Base-by-base conservation (phyloP, 2,797 vertebrate genomes). In the Phalanger gymnotis region DNA sequence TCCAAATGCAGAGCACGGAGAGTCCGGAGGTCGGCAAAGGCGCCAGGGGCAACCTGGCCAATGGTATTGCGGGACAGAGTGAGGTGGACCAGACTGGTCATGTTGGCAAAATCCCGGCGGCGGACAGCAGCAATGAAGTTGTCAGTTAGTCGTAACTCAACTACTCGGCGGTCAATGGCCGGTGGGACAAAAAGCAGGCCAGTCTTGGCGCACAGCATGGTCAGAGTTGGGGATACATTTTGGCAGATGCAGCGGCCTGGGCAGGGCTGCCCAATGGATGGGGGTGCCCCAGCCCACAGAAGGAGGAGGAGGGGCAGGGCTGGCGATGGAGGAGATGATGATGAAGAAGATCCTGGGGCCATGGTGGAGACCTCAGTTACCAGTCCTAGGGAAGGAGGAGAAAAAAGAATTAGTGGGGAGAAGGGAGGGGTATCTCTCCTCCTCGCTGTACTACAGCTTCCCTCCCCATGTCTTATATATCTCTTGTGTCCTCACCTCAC, bases 201-300 rank as follows among this genome's bases (percentile, higher is more conserved):
- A 0, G 99, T 99, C 98, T 99, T 99, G 97, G 99, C 99, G 1
- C 99, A 99, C 87, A 99, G 99, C 97, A 99, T 98, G 51, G 99
- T 99, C 95, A 99, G 98, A 7, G 99, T 99, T 0, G 99, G 99
- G 0, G 99, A 99, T 96, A 99, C 99, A 96, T 99, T 99, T 97
- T 99, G 99, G 98, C 99, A 99, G 96, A 99, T 99, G 98, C 99
- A 99, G 95, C 99, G 99, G 73, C 99, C 99, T 0, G 99, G 99
- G 95, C 99, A 99, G 96, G 99, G 99, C 98, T 99, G 99, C 47
- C 99, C 98, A 19, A 98, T 98, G 56, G 97, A 98, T 0, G 98
- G 95, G 93, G 98, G 99, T 94, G 99, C 96, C 97, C 98, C 98
- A 92, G 98, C 98, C 94, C 99, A 98, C 98, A 99, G 98, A 98